Base-by-base conservation (phyloP, 2,888 invertebrate species). In the Conistra vaccinii region DNA sequence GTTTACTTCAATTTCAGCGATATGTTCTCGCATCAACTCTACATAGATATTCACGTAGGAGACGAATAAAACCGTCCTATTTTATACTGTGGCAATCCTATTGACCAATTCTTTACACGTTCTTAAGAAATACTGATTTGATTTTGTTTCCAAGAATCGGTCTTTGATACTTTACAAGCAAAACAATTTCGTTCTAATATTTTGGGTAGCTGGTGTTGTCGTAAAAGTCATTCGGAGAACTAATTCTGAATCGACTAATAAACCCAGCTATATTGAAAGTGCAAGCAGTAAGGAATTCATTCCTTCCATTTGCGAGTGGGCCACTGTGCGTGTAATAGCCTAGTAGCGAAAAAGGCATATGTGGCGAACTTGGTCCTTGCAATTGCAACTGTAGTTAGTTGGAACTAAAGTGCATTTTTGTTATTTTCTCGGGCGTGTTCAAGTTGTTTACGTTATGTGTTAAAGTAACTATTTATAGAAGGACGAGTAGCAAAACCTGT, bases 211-310 rank as follows among this genome's bases (percentile, higher is more conserved):
- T 78, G 75, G 77, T 73, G 76, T 26, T 72, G 42, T 69, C 73
- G 69, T 72, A 72, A 80, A 84, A 89, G 88, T 88, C 89, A 90
- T 92, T 90, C 88, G 72, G 73, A 85, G 89, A 90, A 85, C 87
- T 90, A 90, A 90, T 91, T 91, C 90, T 86, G 85, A 90, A 90
- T 91, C 88, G 76, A 89, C 86, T 89, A 90, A 91, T 92, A 92
- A 91, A 92, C 88, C 85, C 90, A 93, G 81, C 90, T 89, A 85
- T 91, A 93, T 93, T 91, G 95, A 96, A 95, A 95, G 95, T 95
- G 95, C 94, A 95, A 95, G 95, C 94, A 90, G 91, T 93, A 92
- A 91, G 90, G 93, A 94, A 93, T 93, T 93, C 92, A 94, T 93
- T 94, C 92, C 92, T 89, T 89, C 92, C 90, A 92, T 91, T 93